Conservation (phyloP, 2,797 vertebrate genomes). For the Neosalanx taihuensis region DNA sequence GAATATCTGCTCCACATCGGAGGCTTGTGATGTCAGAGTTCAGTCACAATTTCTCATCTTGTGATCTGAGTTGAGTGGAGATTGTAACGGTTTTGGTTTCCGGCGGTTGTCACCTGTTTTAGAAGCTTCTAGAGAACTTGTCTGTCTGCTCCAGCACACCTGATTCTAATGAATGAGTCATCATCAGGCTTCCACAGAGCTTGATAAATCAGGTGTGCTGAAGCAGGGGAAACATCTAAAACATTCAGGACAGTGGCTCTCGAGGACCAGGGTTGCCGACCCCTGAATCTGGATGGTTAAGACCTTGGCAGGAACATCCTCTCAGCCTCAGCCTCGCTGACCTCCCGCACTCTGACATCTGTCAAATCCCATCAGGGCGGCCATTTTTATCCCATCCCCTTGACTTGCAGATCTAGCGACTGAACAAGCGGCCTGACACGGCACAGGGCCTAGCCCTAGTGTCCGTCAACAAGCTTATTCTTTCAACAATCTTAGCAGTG, state of each 20-base stretch:
- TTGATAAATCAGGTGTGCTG: no score
- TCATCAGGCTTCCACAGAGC: no score
- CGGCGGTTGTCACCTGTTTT: no score
- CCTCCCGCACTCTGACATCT: conserved; percentile 5
- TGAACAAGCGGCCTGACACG: conserved; percentile 20
- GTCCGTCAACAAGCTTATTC: conserved; percentile 10
- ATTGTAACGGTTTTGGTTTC: no score
- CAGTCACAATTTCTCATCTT: no score
- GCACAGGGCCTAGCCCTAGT: not conserved
- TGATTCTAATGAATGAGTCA: no score
- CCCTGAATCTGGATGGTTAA: not conserved
- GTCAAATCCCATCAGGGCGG: not conserved
- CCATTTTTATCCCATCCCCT: not conserved
- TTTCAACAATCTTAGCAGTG: conserved; percentile 38
- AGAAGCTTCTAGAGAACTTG: no score
- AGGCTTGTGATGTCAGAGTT: not conserved
- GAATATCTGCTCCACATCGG: not conserved
- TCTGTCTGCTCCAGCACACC: no score
- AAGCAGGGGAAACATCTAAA: no score
- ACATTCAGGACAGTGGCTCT: no score
- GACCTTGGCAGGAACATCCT: not conserved
- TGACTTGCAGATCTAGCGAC: not conserved
- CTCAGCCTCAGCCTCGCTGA: conserved; percentile 16
- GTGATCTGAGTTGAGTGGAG: no score
- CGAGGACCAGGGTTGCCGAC: no score